Conservation (phyloP, 35 echinoderm and acorn worm species). For the Apostichopus californicus region DNA sequence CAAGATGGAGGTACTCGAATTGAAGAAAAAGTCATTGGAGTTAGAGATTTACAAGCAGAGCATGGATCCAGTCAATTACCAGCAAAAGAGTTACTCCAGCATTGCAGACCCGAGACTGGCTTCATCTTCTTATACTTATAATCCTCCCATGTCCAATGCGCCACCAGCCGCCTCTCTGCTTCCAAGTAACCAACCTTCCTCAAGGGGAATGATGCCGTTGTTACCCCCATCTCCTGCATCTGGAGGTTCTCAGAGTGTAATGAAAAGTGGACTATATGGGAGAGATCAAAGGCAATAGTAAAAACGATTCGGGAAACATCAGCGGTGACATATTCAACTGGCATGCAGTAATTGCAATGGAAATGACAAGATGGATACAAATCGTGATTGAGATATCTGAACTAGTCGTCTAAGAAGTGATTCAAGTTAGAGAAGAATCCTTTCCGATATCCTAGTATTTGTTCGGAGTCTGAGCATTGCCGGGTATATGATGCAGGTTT, state of each 20-base stretch:
- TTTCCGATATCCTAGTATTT: too few species aligned
- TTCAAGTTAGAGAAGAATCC: too few species aligned
- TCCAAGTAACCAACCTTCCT: background rate
- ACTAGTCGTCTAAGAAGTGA: too few species aligned
- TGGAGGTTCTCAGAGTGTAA: background rate
- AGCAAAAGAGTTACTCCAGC: background rate
- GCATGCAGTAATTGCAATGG: too few species aligned
- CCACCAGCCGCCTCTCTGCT: background rate
- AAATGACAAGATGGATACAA: too few species aligned
- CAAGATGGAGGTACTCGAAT: constrained; percentile 33
- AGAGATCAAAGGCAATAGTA: background rate
- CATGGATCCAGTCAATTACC: background rate
- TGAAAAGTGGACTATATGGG: background rate
- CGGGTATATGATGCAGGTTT: too few species aligned
- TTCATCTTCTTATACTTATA: background rate
- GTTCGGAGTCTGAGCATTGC: too few species aligned
- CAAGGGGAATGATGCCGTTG: background rate
- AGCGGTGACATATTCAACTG: too few species aligned
- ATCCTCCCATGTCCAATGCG: background rate
- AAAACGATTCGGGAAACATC: too few species aligned
- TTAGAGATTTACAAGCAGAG: background rate
- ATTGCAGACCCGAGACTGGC: background rate
- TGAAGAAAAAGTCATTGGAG: constrained; percentile 29
- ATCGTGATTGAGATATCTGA: too few species aligned
- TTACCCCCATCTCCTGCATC: too few species aligned